Conservation (phyloP, 2,888 invertebrate species). For the Salpingus planirostris region DNA sequence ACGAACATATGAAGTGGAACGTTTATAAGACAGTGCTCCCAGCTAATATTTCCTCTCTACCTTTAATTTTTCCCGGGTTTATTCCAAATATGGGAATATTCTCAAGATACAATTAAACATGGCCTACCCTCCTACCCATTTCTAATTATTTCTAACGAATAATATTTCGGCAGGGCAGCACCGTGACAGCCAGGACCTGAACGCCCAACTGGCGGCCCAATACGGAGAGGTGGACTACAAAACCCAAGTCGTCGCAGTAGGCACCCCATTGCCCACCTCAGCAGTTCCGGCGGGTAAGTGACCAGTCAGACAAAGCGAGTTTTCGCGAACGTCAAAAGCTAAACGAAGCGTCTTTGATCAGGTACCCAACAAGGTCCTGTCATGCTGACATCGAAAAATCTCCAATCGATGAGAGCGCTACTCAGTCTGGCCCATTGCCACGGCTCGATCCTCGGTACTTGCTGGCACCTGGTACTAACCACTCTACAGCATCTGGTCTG, state of each 20-base stretch:
- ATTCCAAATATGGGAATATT: no score
- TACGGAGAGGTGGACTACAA: constrained; percentile 66
- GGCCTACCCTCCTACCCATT: no score
- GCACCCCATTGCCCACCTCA: constrained; percentile 85
- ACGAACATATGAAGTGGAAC: no score
- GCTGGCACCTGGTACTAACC: constrained; percentile 93
- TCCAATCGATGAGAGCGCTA: constrained; percentile 91
- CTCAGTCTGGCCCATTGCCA: constrained; percentile 84
- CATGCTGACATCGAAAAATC: constrained; percentile 95
- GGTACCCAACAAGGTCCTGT: constrained; percentile 82
- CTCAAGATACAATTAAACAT: no score
- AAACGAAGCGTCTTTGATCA: constrained; percentile 21
- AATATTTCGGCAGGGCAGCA: no score
- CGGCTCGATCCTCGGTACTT: constrained; percentile 82
- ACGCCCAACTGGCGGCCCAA: constrained; percentile 45
- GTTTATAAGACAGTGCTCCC: no score
- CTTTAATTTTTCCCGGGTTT: no score
- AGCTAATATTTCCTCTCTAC: no score
- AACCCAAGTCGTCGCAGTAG: constrained; percentile 95
- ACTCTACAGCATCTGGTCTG: constrained; percentile 89
- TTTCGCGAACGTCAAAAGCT: neutral
- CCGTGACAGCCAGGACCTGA: constrained; percentile 47
- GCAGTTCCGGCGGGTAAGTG: constrained; percentile 65
- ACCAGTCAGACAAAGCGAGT: no score
- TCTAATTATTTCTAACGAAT: no score